Percentiles rank a stretch among this genome's conserved stretches.
phyloP scores from a whole-genome alignment of 2,888 invertebrate genomes.

The Morpho deidamia region DNA sequence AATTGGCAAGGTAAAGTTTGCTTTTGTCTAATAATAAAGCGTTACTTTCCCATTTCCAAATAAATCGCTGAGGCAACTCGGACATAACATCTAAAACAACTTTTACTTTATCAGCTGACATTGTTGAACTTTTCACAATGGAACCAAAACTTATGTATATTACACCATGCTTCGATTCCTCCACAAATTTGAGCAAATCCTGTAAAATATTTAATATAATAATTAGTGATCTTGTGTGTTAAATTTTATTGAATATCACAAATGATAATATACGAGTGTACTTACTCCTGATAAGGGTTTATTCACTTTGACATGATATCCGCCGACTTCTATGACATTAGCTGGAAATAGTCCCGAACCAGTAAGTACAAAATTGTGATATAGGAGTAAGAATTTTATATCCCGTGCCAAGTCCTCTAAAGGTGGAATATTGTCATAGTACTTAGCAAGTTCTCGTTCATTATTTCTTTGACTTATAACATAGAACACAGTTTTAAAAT shows the following conservation, averaged over 20 bases:
- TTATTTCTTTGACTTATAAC: conserved; percentile 42
- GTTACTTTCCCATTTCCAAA: conserved; percentile 89
- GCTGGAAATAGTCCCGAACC: conserved; percentile 77
- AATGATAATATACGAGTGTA: conserved; percentile 15
- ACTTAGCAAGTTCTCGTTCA: conserved; percentile 51
- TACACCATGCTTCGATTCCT: conserved; percentile 81
- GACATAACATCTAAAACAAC: conserved; percentile 80
- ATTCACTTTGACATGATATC: conserved; percentile 70
- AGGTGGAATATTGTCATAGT: conserved; percentile 72
- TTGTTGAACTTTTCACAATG: conserved; percentile 81
- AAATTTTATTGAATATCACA: too few species aligned
- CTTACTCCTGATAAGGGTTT: conserved; percentile 68
- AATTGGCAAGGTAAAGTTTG: conserved; percentile 80
- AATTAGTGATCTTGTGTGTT: too few species aligned
- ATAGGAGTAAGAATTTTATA: conserved; percentile 77
- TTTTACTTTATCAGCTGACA: conserved; percentile 77
- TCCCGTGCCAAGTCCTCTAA: conserved; percentile 73
- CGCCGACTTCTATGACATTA: conserved; percentile 81
- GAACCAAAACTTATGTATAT: conserved; percentile 89
- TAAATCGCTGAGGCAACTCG: conserved; percentile 81
- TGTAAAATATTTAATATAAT: conserved; percentile 25
- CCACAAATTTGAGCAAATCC: conserved; percentile 80
- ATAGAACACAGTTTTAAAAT: conserved; percentile 42
- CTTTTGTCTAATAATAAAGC: conserved; percentile 73
- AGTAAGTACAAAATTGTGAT: conserved; percentile 79